Evolutionary conservation across 2,888 invertebrate species (phyloP).

Genomic region (Spatulosminthurus flaviceps): DNA sequence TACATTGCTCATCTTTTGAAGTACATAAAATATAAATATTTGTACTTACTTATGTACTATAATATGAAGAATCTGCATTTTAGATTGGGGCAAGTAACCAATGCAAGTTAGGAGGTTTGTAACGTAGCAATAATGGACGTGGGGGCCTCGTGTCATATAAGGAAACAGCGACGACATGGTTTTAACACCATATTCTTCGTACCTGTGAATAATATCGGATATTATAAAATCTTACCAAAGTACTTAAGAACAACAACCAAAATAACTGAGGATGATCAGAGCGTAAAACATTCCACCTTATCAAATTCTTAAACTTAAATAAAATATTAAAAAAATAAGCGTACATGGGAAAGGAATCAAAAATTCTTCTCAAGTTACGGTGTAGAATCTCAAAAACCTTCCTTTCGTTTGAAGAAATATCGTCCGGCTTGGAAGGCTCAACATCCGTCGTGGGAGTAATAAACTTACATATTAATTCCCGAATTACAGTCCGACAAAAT

Average conservation of each 20-base stretch:
- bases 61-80: conserved; percentile 76
- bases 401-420: conserved; percentile 44
- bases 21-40: too few relatives aligned
- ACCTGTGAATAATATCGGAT: conserved; percentile 74
- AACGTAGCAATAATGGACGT: conserved; percentile 78
- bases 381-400: conserved; percentile 52
- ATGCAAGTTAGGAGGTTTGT: conserved; percentile 81
- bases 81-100: conserved; percentile 77
- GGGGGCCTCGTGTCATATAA: conserved; percentile 76
- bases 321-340: conserved; percentile 28
- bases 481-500: conserved; percentile 50
- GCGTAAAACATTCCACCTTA: too few relatives aligned
- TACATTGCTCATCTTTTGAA: too few relatives aligned
- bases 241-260: too few relatives aligned
- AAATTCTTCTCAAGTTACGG: conserved; percentile 51
- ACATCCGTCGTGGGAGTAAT: conserved; percentile 5
- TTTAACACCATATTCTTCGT: conserved; percentile 75
- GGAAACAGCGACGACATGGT: conserved; percentile 77
- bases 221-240: too few relatives aligned
- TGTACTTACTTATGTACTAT: conserved; percentile 80
- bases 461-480: conserved; percentile 50
- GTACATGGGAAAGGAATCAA: conserved; percentile 53
- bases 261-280: too few relatives aligned
- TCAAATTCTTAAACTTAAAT: conserved; percentile 42
- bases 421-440: neutral